Percentiles rank a stretch among this genome's conserved stretches.
phyloP scores from a whole-genome alignment of 2,888 invertebrate species.

The Amphipoea oculea region DNA sequence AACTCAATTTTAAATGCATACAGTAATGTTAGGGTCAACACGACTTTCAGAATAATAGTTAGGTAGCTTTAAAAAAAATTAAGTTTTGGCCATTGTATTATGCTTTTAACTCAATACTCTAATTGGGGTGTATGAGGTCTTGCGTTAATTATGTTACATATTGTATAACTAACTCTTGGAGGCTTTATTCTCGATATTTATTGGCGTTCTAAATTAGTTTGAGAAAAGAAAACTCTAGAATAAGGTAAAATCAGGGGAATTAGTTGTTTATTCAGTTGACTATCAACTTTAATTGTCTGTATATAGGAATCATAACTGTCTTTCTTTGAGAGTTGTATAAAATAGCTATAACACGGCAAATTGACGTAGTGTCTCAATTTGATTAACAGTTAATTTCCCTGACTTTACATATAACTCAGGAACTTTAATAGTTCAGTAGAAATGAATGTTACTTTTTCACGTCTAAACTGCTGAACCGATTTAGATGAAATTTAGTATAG shows the following conservation, averaged over 20 bases:
- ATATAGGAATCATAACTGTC: neutral
- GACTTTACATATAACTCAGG: too few relatives aligned
- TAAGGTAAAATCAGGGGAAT: neutral
- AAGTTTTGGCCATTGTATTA: too few relatives aligned
- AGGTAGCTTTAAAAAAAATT: too few relatives aligned
- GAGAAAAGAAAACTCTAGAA: neutral
- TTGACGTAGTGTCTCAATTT: neutral
- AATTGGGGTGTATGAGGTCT: too few relatives aligned
- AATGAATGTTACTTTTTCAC: neutral
- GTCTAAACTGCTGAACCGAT: too few relatives aligned
- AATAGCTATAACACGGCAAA: neutral
- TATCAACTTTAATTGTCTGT: neutral
- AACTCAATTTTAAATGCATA: too few relatives aligned
- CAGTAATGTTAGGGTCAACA: too few relatives aligned
- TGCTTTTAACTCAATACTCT: too few relatives aligned
- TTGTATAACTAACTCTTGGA: neutral
- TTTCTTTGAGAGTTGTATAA: neutral
- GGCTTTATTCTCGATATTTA: neutral
- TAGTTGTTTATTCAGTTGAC: neutral
- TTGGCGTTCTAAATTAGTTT: neutral
- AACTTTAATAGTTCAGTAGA: neutral
- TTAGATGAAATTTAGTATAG: too few relatives aligned
- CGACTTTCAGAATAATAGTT: too few relatives aligned
- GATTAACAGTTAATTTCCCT: too few relatives aligned
- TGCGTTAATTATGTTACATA: too few relatives aligned